phyloP scores from a whole-genome alignment of 37 sponge, comb jelly and placozoan species.

The Eunapius fragilis region DNA sequence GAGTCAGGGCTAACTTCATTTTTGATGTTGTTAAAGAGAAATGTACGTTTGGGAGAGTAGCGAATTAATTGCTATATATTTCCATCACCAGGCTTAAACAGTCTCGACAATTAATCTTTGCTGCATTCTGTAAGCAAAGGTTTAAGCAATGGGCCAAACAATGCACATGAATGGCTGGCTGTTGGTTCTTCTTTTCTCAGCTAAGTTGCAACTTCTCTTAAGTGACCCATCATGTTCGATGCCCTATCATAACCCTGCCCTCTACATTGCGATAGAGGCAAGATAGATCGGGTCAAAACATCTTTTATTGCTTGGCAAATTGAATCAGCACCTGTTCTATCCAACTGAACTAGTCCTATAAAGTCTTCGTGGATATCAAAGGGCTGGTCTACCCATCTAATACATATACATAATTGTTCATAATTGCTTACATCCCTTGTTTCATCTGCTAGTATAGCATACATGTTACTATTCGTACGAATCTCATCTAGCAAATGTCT shows the following conservation, averaged over 20 bases:
- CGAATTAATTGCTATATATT: slow-evolving; percentile 13
- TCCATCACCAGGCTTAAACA: slow-evolving; percentile 46
- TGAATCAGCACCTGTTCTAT: slow-evolving; percentile 52
- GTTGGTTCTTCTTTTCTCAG: slow-evolving; percentile 42
- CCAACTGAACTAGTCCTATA: slow-evolving; percentile 22
- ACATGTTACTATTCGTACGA: background rate
- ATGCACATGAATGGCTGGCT: slow-evolving; percentile 66
- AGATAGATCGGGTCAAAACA: slow-evolving; percentile 47
- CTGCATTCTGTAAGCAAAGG: slow-evolving; percentile 64
- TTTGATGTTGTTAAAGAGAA: slow-evolving; percentile 7
- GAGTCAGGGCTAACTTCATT: slow-evolving; percentile 8
- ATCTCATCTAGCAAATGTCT: slow-evolving; percentile 4
- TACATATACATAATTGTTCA: slow-evolving; percentile 25
- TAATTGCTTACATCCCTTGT: slow-evolving; percentile 22
- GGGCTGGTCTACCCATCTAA: slow-evolving; percentile 33
- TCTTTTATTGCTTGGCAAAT: slow-evolving; percentile 47
- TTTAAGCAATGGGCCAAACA: slow-evolving; percentile 59
- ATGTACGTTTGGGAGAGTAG: slow-evolving; percentile 58
- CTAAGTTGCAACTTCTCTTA: slow-evolving; percentile 41
- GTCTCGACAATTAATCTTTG: slow-evolving; percentile 46
- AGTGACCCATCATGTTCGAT: slow-evolving; percentile 28
- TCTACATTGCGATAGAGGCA: slow-evolving; percentile 61
- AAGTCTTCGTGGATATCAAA: slow-evolving; percentile 45
- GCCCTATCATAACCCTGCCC: slow-evolving; percentile 63
- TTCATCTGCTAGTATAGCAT: slow-evolving; percentile 31